Evolutionary conservation across 2,888 invertebrate species (phyloP), one percentile per base, ranked within the genome.

Genomic region (Bellardia bayeri): DNA sequence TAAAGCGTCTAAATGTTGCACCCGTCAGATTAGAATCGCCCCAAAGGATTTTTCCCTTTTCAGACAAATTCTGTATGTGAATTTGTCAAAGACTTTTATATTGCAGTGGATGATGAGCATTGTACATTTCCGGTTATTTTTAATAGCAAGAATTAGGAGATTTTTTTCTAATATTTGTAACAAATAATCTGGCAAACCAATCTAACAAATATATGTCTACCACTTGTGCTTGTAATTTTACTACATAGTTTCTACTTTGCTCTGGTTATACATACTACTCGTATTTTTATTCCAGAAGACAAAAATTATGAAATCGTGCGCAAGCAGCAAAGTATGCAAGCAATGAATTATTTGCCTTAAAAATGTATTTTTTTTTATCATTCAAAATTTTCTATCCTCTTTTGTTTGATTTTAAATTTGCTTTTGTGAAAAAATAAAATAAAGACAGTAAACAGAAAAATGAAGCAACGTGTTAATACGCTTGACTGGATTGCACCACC

Each of bases 391-490:
- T 76, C 16, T 74, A 54, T 79, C 78, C 72, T 82, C 81, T 87
- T 85, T 85, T 82, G 82, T 85, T 82, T 84, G 84, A 82, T 68
- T 78, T 82, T 11, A 75, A 79, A 85, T 79, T 87, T 82, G 82
- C 61, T 79, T 72, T 49, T 74, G 64, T 66, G n/a, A 86, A 45
- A 76, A 75, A 56, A 75, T n/a, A 13, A 61, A 51, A 75, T 58
- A 71, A 76, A 61, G 42, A 63, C 42, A 54, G 16, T 56, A 76
- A 33, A 49, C 11, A 51, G 13, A 37, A 54, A 69, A 56, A 68
- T 68, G 61, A 61, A 79, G 82, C 82, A 87, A 85, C 85, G 87
- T 87, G 87, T 87, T 87, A 87, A 87, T 87, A 81, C 85, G 87
- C 87, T 87, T 87, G 79, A 87, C 75, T 87, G 82, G 69, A 71